These are phyloP conservation scores for Anoplophora glabripennis DNA, from an alignment of 1,140 invertebrate species.

Conservation along the genomic window DNA sequence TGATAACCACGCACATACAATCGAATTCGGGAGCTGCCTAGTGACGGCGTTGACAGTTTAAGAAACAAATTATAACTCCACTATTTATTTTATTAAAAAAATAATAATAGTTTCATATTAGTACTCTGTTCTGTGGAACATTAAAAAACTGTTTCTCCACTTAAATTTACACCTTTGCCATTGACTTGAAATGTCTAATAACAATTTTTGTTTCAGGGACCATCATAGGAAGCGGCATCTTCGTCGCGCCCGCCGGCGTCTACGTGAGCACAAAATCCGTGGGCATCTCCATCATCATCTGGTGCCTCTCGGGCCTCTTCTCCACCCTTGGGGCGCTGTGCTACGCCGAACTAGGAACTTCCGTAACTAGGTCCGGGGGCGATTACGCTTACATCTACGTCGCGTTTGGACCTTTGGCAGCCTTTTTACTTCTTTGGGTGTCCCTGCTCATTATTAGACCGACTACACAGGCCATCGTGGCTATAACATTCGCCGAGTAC, in stretches of 20 bases:
- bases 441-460: constrained; percentile 81
- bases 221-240: constrained; percentile 70
- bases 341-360: constrained; percentile 82
- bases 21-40: no score
- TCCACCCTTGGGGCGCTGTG: constrained; percentile 69
- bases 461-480: constrained; percentile 78
- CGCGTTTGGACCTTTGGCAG: constrained; percentile 84
- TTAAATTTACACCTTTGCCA: no score
- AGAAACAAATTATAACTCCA: no score
- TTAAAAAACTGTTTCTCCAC: no score
- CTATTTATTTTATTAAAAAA: no score
- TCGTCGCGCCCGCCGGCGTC: constrained; percentile 75
- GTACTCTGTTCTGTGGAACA: no score
- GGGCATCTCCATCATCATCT: constrained; percentile 68
- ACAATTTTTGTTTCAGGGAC: constrained; percentile 41
- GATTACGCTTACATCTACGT: constrained; percentile 86
- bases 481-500: constrained; percentile 77
- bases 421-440: constrained; percentile 86
- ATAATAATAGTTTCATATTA: no score
- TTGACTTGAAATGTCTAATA: no score
- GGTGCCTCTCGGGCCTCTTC: constrained; percentile 69
- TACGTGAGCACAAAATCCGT: constrained; percentile 64
- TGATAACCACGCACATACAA: no score
- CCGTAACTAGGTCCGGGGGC: constrained; percentile 78
- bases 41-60: no score